A percentile compares a stretch with the other conserved stretches of the same genome.
Evolutionary conservation across 2,888 invertebrate genomes (phyloP).

Genomic region (Conchocele bisecta): DNA sequence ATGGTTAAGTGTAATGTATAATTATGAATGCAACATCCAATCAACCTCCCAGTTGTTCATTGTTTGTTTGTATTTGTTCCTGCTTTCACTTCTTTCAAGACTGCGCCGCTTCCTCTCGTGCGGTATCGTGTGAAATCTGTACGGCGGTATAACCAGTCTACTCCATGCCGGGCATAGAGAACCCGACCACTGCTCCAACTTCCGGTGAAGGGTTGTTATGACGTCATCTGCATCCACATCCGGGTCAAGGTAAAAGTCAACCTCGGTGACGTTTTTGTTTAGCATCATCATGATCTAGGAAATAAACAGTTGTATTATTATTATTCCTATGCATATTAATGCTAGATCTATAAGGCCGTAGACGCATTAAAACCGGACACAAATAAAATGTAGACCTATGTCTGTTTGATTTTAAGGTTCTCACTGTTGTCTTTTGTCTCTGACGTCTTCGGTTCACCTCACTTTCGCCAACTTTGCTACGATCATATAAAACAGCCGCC

Average conservation of each 20-base stretch:
- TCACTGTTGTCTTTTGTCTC: too few relatives aligned
- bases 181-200: conserved; percentile 63
- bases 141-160: conserved; percentile 59
- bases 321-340: too few relatives aligned
- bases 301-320: too few relatives aligned
- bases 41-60: conserved; percentile 67
- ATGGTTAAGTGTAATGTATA: too few relatives aligned
- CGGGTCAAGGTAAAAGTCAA: conserved; percentile 54
- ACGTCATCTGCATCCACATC: conserved; percentile 55
- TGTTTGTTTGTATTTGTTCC: conserved; percentile 56
- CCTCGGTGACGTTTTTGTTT: conserved; percentile 56
- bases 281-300: conserved; percentile 69
- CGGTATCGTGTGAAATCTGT: conserved; percentile 47
- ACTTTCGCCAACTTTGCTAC: too few relatives aligned
- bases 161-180: conserved; percentile 59
- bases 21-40: conserved; percentile 60
- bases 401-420: too few relatives aligned
- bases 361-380: too few relatives aligned
- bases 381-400: too few relatives aligned
- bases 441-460: too few relatives aligned
- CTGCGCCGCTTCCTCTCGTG: conserved; percentile 51
- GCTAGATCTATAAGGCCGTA: too few relatives aligned
- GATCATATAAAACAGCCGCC: too few relatives aligned
- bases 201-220: conserved; percentile 52
- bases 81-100: conserved; percentile 53